These are phyloP conservation scores for Lagopus leucura DNA, from an alignment of 2,113 vertebrate species.

Conservation along the genomic window DNA sequence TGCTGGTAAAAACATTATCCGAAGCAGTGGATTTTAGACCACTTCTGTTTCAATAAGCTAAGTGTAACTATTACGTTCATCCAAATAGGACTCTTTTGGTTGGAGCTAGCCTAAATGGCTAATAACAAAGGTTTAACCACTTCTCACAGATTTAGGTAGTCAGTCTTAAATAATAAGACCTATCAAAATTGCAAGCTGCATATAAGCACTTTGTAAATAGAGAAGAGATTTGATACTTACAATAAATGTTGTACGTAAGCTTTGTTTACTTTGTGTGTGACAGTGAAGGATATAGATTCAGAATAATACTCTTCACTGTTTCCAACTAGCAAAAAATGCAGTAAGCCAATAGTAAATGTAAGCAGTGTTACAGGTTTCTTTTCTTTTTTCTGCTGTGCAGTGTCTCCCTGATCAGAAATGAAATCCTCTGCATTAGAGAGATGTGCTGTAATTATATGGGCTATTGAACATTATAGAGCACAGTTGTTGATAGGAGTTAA, in stretches of 20 bases:
- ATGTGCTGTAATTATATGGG: neutral
- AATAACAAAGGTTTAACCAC: neutral
- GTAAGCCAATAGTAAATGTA: neutral
- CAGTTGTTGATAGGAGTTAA: neutral
- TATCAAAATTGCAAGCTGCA: neutral
- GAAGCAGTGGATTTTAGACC: neutral
- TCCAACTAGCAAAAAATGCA: neutral
- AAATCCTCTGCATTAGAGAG: neutral
- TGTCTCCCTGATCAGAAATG: neutral
- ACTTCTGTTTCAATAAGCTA: neutral
- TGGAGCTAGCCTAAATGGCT: neutral
- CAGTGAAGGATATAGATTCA: neutral
- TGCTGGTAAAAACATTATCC: neutral
- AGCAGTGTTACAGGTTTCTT: neutral
- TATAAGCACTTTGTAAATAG: neutral
- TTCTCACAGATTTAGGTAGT: neutral
- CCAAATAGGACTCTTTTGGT: neutral
- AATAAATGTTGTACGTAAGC: neutral
- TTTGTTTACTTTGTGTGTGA: neutral
- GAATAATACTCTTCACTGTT: neutral
- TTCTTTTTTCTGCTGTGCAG: neutral
- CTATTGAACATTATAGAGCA: neutral
- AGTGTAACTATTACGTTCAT: neutral
- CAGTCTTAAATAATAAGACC: neutral
- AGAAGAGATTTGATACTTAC: accelerated